Evolutionary conservation across 2,113 vertebrate species (phyloP).

Genomic region (Neolamprologus hecqui): DNA sequence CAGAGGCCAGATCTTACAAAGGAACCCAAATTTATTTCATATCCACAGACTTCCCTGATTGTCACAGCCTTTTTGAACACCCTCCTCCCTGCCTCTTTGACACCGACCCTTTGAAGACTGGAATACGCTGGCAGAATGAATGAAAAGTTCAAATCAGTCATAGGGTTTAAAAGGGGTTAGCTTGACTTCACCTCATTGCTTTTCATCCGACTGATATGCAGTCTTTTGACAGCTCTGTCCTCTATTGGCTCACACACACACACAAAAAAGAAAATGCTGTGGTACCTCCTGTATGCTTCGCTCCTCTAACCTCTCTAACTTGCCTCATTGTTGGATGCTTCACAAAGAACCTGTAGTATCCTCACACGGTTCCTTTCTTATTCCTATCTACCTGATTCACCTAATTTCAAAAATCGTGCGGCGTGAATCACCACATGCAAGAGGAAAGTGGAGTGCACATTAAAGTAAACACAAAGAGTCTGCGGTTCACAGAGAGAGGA

Average conservation of each 20-base stretch:
- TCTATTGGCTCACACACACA: conserved; percentile 6
- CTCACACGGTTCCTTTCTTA: not conserved
- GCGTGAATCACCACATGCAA: not conserved
- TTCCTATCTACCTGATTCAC: not conserved
- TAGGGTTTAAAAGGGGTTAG: conserved; percentile 47
- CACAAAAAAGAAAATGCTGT: not conserved
- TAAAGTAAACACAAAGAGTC: not conserved
- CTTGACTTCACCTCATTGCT: conserved; percentile 39
- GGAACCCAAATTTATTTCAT: conserved; percentile 38
- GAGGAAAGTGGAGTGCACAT: not conserved
- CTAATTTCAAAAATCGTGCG: not conserved
- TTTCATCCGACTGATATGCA: conserved; percentile 31
- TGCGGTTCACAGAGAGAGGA: not conserved
- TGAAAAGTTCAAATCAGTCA: conserved; percentile 59
- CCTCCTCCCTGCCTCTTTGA: conserved; percentile 44
- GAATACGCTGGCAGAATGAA: conserved; percentile 31
- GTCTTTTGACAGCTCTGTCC: conserved; percentile 35
- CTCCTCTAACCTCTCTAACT: not conserved
- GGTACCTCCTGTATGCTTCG: not conserved
- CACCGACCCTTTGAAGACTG: conserved; percentile 47
- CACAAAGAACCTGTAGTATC: not conserved
- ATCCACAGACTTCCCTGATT: conserved; percentile 44
- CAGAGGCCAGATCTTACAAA: conserved; percentile 23
- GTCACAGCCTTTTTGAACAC: conserved; percentile 53
- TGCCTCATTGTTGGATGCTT: not conserved